Percentiles rank a stretch among this genome's conserved stretches.
Conservation (phyloP, 2,113 vertebrate species). For the Dromas ardeola region DNA sequence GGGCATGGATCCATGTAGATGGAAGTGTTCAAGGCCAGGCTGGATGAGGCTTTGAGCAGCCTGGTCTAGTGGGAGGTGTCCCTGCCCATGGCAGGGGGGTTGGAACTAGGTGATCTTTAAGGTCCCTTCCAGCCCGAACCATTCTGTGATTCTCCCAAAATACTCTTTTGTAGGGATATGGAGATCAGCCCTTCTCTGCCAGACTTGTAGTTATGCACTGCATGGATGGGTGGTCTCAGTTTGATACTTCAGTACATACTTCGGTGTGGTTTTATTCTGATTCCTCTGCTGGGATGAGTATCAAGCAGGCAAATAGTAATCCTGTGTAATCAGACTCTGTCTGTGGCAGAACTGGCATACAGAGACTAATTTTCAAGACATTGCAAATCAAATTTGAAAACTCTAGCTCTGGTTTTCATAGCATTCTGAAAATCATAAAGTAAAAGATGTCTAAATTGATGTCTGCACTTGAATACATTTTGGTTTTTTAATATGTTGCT, state of each 20-base stretch:
- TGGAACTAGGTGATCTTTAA: too few relatives aligned
- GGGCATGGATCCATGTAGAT: too few relatives aligned
- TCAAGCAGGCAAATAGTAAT: not conserved
- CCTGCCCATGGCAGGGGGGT: too few relatives aligned
- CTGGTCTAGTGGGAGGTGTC: too few relatives aligned
- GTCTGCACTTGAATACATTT: not conserved
- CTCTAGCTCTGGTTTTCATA: not conserved
- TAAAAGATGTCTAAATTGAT: not conserved
- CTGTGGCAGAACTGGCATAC: not conserved
- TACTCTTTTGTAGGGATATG: not conserved
- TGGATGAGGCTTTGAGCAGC: too few relatives aligned
- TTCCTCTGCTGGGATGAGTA: not conserved
- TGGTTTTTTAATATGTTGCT: not conserved
- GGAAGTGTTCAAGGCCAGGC: too few relatives aligned
- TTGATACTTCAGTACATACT: not conserved
- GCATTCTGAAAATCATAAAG: not conserved
- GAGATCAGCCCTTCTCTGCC: not conserved
- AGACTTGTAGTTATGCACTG: not conserved
- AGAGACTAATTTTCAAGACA: not conserved
- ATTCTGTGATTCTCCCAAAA: not conserved
- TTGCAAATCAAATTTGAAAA: not conserved
- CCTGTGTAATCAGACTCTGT: not conserved
- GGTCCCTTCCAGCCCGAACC: too few relatives aligned
- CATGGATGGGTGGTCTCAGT: not conserved
- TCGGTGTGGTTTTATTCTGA: not conserved